These are phyloP conservation scores for Mus pahari DNA, from an alignment of 2,113 vertebrate genomes.

Conservation along the genomic window DNA sequence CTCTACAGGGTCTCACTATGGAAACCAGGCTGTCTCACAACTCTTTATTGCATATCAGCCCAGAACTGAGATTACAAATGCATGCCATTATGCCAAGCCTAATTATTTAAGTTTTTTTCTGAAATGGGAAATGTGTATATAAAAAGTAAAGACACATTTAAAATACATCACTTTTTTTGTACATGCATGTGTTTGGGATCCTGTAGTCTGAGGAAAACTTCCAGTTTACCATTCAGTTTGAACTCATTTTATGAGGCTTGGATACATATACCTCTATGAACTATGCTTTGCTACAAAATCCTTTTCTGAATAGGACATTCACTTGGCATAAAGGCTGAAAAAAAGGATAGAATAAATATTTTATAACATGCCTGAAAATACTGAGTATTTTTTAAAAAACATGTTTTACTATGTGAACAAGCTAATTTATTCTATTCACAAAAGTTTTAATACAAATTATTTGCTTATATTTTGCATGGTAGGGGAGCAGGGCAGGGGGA, in stretches of 20 bases:
- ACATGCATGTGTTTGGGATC: background rate
- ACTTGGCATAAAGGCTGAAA: too few species aligned
- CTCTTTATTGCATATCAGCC: background rate
- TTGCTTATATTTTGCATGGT: background rate
- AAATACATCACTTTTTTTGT: background rate
- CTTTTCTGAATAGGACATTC: too few species aligned
- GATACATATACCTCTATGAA: background rate
- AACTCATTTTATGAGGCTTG: background rate
- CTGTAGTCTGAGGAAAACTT: background rate
- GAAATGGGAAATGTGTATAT: slow-evolving; percentile 18
- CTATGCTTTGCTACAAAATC: background rate
- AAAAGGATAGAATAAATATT: too few species aligned
- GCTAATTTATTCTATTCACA: too few species aligned
- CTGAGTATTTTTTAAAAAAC: too few species aligned
- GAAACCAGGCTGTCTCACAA: background rate
- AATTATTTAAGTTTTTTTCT: background rate
- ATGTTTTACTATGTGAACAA: too few species aligned
- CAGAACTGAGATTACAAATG: background rate
- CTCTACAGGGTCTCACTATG: background rate
- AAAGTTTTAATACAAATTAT: background rate
- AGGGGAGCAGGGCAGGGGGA: too few species aligned
- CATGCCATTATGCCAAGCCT: too few species aligned
- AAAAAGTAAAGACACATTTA: background rate
- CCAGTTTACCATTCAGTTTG: background rate
- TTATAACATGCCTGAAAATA: too few species aligned